These are phyloP conservation scores for Hyla sarda DNA, from an alignment of 2,113 vertebrate genomes.

Conservation along the genomic window DNA sequence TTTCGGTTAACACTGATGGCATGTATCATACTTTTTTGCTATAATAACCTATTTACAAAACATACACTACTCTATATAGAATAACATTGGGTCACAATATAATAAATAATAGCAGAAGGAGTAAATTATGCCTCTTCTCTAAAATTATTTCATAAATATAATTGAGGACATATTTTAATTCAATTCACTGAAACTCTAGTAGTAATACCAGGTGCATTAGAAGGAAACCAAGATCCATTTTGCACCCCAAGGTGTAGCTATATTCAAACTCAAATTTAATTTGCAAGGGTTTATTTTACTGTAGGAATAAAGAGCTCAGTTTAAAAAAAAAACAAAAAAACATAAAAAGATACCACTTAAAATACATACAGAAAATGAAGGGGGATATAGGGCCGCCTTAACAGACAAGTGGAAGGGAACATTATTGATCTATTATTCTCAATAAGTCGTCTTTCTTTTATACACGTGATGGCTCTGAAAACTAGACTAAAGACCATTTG, in stretches of 20 bases:
- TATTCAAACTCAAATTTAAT: background rate
- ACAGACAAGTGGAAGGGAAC: slow-evolving; percentile 33
- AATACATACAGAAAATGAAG: slow-evolving; percentile 20
- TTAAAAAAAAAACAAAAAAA: too few relatives aligned
- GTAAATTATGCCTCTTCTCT: too few relatives aligned
- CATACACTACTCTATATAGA: too few relatives aligned
- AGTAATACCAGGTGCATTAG: background rate
- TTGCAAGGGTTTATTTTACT: slow-evolving; percentile 1
- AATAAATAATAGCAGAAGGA: too few relatives aligned
- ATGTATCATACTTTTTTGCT: background rate
- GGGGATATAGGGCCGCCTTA: background rate
- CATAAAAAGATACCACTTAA: background rate
- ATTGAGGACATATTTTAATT: too few relatives aligned
- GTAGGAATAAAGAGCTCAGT: background rate
- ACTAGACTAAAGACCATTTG: slow-evolving; percentile 91
- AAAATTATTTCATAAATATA: too few relatives aligned
- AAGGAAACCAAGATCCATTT: background rate
- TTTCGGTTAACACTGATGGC: too few relatives aligned
- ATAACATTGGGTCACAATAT: too few relatives aligned
- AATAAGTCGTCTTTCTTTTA: slow-evolving; percentile 81
- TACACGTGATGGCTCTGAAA: slow-evolving; percentile 86
- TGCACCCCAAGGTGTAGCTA: background rate
- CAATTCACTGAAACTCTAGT: too few relatives aligned
- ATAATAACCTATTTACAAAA: background rate
- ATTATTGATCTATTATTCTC: slow-evolving; percentile 81